Conservation (phyloP, 1,140 invertebrate genomes). For the Meloidogyne hapla region DNA sequence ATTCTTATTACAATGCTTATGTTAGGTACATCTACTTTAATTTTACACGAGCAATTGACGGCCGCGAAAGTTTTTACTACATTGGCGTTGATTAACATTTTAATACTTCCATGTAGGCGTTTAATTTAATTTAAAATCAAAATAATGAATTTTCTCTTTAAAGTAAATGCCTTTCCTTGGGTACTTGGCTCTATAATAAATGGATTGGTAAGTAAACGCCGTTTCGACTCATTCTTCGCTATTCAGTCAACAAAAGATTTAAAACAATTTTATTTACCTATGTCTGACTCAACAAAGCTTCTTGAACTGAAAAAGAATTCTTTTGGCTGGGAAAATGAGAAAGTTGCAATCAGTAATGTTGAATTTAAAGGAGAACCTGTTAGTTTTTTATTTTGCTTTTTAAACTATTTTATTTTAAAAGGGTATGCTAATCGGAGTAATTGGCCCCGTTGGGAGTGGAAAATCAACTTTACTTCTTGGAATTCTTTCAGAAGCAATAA, state of each 20-base stretch:
- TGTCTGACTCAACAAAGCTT: not conserved
- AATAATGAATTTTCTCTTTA: not conserved
- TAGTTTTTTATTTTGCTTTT: not conserved
- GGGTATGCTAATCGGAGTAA: conserved; percentile 61
- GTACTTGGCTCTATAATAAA: conserved; percentile 92
- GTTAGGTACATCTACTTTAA: conserved; percentile 80
- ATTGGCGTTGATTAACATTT: conserved; percentile 89
- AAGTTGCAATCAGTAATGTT: not conserved
- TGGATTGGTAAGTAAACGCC: conserved; percentile 71
- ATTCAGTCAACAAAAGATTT: conserved; percentile 32
- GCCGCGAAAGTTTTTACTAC: conserved; percentile 89
- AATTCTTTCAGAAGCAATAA: conserved; percentile 74
- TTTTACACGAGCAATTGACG: conserved; percentile 76
- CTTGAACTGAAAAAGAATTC: conserved; percentile 16
- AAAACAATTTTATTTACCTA: not conserved
- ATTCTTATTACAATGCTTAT: conserved; percentile 88
- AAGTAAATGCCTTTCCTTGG: conserved; percentile 89
- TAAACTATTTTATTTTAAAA: conserved; percentile 24
- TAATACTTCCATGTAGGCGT: conserved; percentile 75
- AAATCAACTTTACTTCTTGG: conserved; percentile 76
- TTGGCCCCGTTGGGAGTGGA: conserved; percentile 70
- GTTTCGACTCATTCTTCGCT: conserved; percentile 66
- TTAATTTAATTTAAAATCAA: not conserved
- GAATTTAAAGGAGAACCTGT: conserved; percentile 10
- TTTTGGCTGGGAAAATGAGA: conserved; percentile 14